Percentiles rank a stretch among this genome's conserved stretches.
phyloP scores from a whole-genome alignment of 1,140 invertebrate genomes.

The Drosophila lacteicornis region DNA sequence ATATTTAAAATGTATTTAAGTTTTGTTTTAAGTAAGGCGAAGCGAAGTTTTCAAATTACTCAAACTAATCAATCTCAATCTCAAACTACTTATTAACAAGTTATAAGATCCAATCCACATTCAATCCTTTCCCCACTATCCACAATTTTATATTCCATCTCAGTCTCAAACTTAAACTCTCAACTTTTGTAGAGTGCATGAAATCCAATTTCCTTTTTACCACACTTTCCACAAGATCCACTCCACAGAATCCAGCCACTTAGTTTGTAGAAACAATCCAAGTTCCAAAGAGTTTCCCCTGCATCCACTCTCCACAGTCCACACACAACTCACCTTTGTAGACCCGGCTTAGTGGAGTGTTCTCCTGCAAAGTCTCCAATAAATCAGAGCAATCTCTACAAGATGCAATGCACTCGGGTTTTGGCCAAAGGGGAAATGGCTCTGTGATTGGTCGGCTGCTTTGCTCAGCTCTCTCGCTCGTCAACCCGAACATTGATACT shows the following conservation, averaged over 20 bases:
- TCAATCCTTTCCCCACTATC: constrained; percentile 1
- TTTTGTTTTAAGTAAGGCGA: not conserved
- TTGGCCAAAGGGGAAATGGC: constrained; percentile 37
- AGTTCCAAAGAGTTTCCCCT: constrained; percentile 3
- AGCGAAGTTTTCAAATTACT: not conserved
- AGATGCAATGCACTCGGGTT: constrained; percentile 33
- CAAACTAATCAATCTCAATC: too few species aligned
- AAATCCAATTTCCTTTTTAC: not conserved
- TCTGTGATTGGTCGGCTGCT: constrained; percentile 64
- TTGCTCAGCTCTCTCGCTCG: constrained; percentile 14
- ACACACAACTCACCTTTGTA: constrained; percentile 25
- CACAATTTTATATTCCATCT: not conserved
- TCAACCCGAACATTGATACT: not conserved
- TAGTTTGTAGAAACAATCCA: constrained; percentile 2
- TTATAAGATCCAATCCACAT: not conserved
- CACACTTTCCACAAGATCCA: not conserved
- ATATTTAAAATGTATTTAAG: too few species aligned
- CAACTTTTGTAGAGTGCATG: not conserved
- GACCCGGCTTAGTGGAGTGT: constrained; percentile 28
- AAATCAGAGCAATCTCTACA: constrained; percentile 28
- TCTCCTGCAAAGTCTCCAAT: constrained; percentile 11
- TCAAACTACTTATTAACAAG: not conserved
- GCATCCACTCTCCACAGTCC: constrained; percentile 5
- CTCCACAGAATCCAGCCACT: constrained; percentile 12
- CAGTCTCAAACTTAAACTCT: not conserved